Percentiles rank a stretch among this genome's conserved stretches.
Evolutionary conservation across 37 sponge, comb jelly and placozoan species (phyloP).

Genomic region (Axinella damicornis): DNA sequence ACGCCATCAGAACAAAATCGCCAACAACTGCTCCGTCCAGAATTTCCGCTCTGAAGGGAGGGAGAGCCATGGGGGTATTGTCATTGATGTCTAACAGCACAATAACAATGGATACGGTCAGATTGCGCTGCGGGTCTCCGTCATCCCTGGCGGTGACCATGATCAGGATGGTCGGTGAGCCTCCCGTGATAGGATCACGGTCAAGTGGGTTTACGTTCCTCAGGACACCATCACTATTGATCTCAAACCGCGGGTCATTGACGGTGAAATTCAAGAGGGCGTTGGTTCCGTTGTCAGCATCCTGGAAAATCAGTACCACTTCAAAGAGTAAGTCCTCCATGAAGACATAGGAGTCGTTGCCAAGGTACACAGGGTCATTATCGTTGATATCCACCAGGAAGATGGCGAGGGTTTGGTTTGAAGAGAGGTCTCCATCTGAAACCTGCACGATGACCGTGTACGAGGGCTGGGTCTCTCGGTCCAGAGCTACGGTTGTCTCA

Average conservation of each 20-base stretch:
- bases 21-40: constrained; percentile 47
- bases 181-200: constrained; percentile 74
- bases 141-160: constrained; percentile 22
- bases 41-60: constrained; percentile 20
- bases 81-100: constrained; percentile 79
- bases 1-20: constrained; percentile 9
- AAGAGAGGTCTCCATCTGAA: constrained; percentile 29
- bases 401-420: constrained; percentile 50
- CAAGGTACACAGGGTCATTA: constrained; percentile 57
- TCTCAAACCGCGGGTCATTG: constrained; percentile 21
- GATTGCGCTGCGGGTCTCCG: constrained; percentile 7
- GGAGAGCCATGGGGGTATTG: constrained; percentile 64
- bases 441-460: constrained; percentile 51
- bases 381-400: constrained; percentile 73
- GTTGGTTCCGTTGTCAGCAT: constrained; percentile 62
- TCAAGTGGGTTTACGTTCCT: constrained; percentile 44
- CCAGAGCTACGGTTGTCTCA: constrained; percentile 34
- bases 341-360: constrained; percentile 12
- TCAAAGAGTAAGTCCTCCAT: constrained; percentile 46
- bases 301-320: constrained; percentile 28
- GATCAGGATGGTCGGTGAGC: constrained; percentile 5
- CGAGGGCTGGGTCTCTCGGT: constrained; percentile 27
- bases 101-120: constrained; percentile 22
- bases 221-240: constrained; percentile 19
- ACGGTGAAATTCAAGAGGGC: constrained; percentile 36